A percentile compares a stretch with the other conserved stretches of the same genome.
phyloP scores from a whole-genome alignment of 2,888 invertebrate species.

The Strigamia crassipes region DNA sequence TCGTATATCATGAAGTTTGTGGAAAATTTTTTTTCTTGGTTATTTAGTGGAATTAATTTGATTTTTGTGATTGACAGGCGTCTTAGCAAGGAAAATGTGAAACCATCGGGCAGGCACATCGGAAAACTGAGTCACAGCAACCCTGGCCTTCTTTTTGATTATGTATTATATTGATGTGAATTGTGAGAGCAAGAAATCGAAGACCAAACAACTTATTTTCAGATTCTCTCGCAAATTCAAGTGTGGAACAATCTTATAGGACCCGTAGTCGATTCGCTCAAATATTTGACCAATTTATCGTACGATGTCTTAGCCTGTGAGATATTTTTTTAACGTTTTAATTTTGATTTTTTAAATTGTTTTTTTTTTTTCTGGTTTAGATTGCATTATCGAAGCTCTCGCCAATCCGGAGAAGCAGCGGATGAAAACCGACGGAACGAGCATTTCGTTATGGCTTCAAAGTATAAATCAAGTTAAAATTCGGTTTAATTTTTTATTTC shows the following conservation, averaged over 20 bases:
- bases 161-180: conserved; percentile 66
- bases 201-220: conserved; percentile 51
- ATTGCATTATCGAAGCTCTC: conserved; percentile 91
- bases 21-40: neutral
- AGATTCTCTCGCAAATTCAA: conserved; percentile 80
- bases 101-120: conserved; percentile 91
- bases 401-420: conserved; percentile 71
- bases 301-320: conserved; percentile 90
- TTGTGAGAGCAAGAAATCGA: conserved; percentile 18
- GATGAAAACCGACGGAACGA: conserved; percentile 86
- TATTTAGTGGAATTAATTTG: neutral
- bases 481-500: neutral
- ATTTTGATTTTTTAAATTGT: neutral
- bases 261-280: conserved; percentile 96
- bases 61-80: conserved; percentile 57
- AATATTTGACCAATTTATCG: conserved; percentile 91
- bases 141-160: conserved; percentile 94
- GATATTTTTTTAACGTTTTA: conserved; percentile 44
- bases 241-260: conserved; percentile 91
- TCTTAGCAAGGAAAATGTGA: conserved; percentile 95
- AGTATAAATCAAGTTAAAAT: conserved; percentile 61
- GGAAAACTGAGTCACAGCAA: conserved; percentile 97
- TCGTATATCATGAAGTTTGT: conserved; percentile 96
- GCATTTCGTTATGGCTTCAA: conserved; percentile 91
- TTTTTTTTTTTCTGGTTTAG: conserved; percentile 53